Evolutionary conservation across 2,888 invertebrate species (phyloP).

Genomic region (Conchocele bisecta): DNA sequence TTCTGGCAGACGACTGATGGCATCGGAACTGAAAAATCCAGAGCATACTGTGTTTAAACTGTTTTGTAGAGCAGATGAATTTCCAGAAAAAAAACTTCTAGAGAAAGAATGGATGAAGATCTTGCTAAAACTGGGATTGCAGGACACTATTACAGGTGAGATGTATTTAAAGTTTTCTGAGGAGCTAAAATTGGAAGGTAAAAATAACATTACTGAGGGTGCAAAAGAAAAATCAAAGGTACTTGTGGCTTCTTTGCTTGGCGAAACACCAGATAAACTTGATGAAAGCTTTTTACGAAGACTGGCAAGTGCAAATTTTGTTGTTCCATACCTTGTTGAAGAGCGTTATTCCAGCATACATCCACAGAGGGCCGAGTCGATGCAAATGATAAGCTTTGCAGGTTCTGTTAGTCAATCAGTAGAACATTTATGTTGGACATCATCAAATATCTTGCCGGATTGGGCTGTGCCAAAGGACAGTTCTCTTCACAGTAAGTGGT

Average conservation of each 20-base stretch:
- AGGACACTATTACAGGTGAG: constrained; percentile 7
- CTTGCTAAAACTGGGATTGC: constrained; percentile 28
- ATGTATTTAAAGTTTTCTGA: constrained; percentile 37
- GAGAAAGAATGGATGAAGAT: constrained; percentile 25
- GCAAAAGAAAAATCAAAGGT: constrained; percentile 14
- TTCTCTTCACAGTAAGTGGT: too few species aligned
- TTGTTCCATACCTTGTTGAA: constrained; percentile 28
- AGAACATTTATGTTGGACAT: constrained; percentile 40
- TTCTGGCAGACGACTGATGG: background rate
- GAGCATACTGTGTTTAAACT: constrained; percentile 6
- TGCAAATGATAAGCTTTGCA: constrained; percentile 42
- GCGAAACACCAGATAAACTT: background rate
- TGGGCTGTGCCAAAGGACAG: too few species aligned
- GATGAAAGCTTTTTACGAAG: too few species aligned
- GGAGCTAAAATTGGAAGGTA: constrained; percentile 3
- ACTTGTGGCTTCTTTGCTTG: constrained; percentile 8
- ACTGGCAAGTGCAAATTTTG: constrained; percentile 41
- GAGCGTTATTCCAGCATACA: background rate
- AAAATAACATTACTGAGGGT: background rate
- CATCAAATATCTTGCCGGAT: constrained; percentile 17
- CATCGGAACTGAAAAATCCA: constrained; percentile 8
- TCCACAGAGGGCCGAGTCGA: constrained; percentile 1
- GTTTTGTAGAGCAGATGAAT: constrained; percentile 9
- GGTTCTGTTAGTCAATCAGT: background rate
- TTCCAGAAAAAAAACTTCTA: constrained; percentile 29